Base-by-base conservation (phyloP, 2,797 vertebrate species). In the Hirundo rustica region DNA sequence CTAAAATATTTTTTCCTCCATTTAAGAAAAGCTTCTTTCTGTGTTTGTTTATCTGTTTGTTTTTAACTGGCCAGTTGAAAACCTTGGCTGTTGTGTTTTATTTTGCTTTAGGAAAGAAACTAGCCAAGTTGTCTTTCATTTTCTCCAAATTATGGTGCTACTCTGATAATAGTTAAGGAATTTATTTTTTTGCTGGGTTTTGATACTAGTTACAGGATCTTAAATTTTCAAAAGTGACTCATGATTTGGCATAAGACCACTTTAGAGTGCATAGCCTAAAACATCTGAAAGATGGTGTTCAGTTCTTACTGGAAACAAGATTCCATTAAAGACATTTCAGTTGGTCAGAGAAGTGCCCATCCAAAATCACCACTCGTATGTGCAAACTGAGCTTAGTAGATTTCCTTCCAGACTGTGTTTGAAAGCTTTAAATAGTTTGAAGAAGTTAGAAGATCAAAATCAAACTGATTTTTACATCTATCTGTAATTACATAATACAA, bases 261-360 rank as follows among this genome's bases (percentile, higher is more conserved):
- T 85, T 85, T 38, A 55, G 84, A 85, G 32, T 73, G 25, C 10
- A 9, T 91, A 94, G 92, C 67, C 68, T 80, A 76, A 94, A 92
- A 71, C 81, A 62, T 81, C 47, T 76, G 88, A 95, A 94, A 84
- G 85, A 74, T 82, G 38, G 67, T 86, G 71, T 91, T 96, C 67
- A 71, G 60, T 85, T 85, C 45, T 88, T 93, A 60, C 68, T 88
- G 85, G 77, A 90, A 96, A 82, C 22, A 53, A 50, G 51, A 48
- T 94, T 88, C 60, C 22, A 48, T 70, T 82, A 90, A 67, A 92
- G 71, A 64, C 38, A 8, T 74, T 90, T 88, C 38, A 44, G n/a
- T 72, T 89, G 62, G 75, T 72, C 78, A 77, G 65, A 16, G 2
- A 78, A 93, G 78, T 83, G 32, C 40, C 55, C 36, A 70, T 89